A percentile compares a stretch with the other conserved stretches of the same genome.
Conservation (phyloP, 35 echinoderm and acorn worm genomes). For the Strongylocentrotus purpuratus region DNA sequence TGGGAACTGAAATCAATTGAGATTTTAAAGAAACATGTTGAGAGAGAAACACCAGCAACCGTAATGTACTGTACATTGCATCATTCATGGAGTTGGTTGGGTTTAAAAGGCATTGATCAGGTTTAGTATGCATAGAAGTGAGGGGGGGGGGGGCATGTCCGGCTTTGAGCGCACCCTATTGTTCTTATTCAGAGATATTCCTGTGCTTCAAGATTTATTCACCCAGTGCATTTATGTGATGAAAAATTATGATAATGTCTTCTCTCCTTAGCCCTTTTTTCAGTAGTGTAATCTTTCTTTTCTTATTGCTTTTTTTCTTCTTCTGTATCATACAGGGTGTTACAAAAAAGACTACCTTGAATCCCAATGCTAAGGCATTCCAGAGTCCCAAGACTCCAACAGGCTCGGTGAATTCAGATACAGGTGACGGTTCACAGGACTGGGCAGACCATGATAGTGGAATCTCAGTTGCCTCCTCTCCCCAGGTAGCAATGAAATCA, state of each 20-base stretch:
- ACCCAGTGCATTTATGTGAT: too few species aligned
- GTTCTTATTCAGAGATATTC: too few species aligned
- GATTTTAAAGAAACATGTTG: too few species aligned
- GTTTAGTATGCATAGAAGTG: too few species aligned
- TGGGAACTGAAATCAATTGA: too few species aligned
- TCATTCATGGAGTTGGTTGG: too few species aligned
- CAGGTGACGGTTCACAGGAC: constrained; percentile 80
- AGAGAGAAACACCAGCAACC: too few species aligned
- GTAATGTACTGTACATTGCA: too few species aligned
- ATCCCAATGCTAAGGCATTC: constrained; percentile 99
- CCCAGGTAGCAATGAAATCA: constrained; percentile 95
- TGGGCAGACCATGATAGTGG: constrained; percentile 94
- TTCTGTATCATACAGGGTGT: constrained; percentile 68
- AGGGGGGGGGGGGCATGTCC: too few species aligned
- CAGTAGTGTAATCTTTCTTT: background rate
- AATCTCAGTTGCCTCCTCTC: constrained; percentile 83
- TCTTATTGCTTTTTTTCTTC: background rate
- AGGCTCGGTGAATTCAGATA: constrained; percentile 83
- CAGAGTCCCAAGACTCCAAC: constrained; percentile 81
- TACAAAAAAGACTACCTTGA: constrained; percentile 93
- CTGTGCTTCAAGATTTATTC: too few species aligned
- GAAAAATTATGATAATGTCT: background rate
- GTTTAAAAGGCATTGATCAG: too few species aligned
- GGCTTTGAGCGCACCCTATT: too few species aligned
- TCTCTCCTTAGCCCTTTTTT: background rate